These are phyloP conservation scores for Eupithecia pulchellata DNA, from an alignment of 2,888 invertebrate species.

Conservation along the genomic window DNA sequence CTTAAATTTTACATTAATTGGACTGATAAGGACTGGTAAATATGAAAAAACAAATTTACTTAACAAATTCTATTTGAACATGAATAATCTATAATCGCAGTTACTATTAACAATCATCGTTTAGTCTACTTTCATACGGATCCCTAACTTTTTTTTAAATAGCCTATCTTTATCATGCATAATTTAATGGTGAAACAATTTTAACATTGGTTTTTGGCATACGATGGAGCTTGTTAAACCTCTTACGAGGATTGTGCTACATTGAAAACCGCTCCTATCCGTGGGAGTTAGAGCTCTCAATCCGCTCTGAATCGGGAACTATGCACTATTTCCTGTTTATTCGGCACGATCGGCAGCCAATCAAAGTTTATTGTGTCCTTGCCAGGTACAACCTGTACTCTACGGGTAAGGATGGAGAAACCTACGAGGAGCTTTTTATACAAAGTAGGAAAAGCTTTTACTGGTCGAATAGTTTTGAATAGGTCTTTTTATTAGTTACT, in stretches of 20 bases:
- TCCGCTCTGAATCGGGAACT: neutral
- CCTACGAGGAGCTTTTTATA: neutral
- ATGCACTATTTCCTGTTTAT: constrained; percentile 6
- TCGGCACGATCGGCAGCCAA: constrained; percentile 50
- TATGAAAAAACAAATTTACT: too few relatives aligned
- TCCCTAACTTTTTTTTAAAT: too few relatives aligned
- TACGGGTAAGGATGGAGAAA: neutral
- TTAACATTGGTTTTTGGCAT: too few relatives aligned
- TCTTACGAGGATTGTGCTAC: neutral
- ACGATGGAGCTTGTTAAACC: neutral
- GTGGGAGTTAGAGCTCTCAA: neutral
- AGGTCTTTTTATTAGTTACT: neutral
- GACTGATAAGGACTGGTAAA: too few relatives aligned
- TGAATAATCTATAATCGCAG: too few relatives aligned
- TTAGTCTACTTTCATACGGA: too few relatives aligned
- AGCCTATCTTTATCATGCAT: too few relatives aligned
- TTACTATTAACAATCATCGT: neutral
- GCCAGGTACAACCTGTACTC: constrained; percentile 37
- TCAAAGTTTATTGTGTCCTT: constrained; percentile 62
- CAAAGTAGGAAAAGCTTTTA: neutral
- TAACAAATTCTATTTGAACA: too few relatives aligned
- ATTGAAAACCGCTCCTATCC: neutral
- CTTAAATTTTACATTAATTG: too few relatives aligned
- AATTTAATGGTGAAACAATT: too few relatives aligned
- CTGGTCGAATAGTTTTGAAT: neutral